Percentiles rank a stretch among this genome's conserved stretches.
Conservation (phyloP, 2,797 vertebrate genomes). For the Eurystomus glaucurus region DNA sequence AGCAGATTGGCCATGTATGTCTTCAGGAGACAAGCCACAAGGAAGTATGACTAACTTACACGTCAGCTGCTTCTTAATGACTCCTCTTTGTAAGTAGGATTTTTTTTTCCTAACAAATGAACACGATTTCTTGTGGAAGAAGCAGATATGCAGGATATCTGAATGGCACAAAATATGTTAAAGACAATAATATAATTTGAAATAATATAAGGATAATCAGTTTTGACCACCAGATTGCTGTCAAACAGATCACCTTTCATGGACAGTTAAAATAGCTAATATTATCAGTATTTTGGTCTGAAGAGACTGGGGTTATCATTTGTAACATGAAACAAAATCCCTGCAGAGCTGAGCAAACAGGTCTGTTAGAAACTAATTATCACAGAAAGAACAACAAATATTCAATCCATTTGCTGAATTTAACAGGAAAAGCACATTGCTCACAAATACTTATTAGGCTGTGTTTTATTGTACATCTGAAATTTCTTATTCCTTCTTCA, state of each 20-base stretch:
- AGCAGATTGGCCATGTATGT: constrained; percentile 47
- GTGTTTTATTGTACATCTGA: background rate
- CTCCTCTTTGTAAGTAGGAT: background rate
- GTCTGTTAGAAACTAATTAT: constrained; percentile 10
- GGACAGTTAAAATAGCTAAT: background rate
- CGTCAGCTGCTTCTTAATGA: constrained; percentile 46
- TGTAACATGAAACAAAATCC: background rate
- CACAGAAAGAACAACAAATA: constrained; percentile 6
- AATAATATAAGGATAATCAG: background rate
- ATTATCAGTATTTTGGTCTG: background rate
- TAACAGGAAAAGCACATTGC: background rate
- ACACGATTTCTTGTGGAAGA: background rate
- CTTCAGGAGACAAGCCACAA: constrained; percentile 36
- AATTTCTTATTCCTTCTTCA: background rate
- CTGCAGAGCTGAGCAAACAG: background rate
- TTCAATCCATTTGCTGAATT: background rate
- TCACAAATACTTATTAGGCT: background rate
- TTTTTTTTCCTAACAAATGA: background rate
- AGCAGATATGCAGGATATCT: background rate
- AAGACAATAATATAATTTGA: background rate
- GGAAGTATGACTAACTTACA: constrained; percentile 66
- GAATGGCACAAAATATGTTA: background rate
- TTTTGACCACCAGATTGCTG: constrained; percentile 17
- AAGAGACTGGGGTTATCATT: background rate
- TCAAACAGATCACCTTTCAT: background rate